Conservation (phyloP, 2,113 vertebrate species). For the Embiotoca jacksoni region DNA sequence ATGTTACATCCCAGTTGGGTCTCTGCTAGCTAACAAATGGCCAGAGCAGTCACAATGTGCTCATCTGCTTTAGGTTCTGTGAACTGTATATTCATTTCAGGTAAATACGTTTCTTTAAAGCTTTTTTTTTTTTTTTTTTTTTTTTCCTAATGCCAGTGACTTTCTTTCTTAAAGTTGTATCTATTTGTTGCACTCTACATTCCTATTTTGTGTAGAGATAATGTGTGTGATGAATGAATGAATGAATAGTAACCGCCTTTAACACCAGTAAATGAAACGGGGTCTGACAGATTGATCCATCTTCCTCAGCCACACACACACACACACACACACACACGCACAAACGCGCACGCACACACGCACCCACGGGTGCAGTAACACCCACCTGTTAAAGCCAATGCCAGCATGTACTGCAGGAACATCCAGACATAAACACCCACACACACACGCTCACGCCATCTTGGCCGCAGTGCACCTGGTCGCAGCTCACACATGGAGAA, state of each 20-base stretch:
- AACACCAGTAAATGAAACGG: background rate
- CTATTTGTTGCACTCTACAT: background rate
- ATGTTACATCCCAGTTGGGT: background rate
- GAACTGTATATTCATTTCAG: background rate
- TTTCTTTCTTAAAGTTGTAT: no score
- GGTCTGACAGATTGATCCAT: slow-evolving; percentile 44
- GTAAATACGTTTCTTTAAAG: background rate
- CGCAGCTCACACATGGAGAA: slow-evolving; percentile 69
- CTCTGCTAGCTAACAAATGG: background rate
- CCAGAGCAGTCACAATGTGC: background rate
- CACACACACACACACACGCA: slow-evolving; percentile 12
- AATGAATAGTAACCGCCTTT: background rate
- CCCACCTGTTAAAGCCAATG: slow-evolving; percentile 48
- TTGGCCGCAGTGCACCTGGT: slow-evolving; percentile 64
- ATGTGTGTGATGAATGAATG: background rate
- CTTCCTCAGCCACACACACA: slow-evolving; percentile 2
- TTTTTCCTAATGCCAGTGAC: no score
- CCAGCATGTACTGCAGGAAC: slow-evolving; percentile 32
- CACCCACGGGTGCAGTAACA: slow-evolving; percentile 6
- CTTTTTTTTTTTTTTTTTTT: no score
- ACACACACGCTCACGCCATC: slow-evolving; percentile 20
- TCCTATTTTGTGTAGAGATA: background rate
- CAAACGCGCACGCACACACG: slow-evolving; percentile 9
- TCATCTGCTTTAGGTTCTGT: background rate
- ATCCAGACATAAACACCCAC: slow-evolving; percentile 37